Evolutionary conservation across 1,140 invertebrate species (phyloP).

Genomic region (Rhagoletis zephyria): DNA sequence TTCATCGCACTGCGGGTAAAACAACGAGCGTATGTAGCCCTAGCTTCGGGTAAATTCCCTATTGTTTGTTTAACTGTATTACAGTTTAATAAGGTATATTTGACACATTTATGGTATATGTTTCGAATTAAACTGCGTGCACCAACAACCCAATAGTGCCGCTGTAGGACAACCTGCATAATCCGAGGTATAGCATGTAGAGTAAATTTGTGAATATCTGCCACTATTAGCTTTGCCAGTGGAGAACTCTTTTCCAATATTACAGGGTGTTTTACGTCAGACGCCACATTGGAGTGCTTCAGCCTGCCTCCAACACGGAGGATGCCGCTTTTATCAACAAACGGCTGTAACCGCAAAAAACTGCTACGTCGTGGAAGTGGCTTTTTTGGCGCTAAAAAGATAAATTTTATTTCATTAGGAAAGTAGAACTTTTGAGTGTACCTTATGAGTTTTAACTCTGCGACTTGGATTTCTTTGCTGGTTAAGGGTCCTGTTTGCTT

Average conservation of each 20-base stretch:
- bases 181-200: no score
- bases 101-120: no score
- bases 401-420: neutral
- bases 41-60: no score
- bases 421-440: neutral
- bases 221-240: neutral
- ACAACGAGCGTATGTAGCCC: no score
- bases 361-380: neutral
- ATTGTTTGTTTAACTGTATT: no score
- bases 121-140: no score
- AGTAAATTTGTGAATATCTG: neutral
- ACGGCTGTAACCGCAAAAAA: neutral
- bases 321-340: conserved; percentile 34
- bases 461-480: neutral
- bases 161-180: no score
- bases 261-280: neutral
- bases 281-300: neutral
- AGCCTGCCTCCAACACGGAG: conserved; percentile 38
- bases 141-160: no score
- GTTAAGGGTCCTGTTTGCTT: neutral
- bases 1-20: no score
- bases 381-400: neutral
- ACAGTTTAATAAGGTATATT: no score
- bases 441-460: conserved; percentile 1
- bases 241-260: neutral